Evolutionary conservation across 2,888 invertebrate species (phyloP).

Genomic region (Cataglyphis albicans): DNA sequence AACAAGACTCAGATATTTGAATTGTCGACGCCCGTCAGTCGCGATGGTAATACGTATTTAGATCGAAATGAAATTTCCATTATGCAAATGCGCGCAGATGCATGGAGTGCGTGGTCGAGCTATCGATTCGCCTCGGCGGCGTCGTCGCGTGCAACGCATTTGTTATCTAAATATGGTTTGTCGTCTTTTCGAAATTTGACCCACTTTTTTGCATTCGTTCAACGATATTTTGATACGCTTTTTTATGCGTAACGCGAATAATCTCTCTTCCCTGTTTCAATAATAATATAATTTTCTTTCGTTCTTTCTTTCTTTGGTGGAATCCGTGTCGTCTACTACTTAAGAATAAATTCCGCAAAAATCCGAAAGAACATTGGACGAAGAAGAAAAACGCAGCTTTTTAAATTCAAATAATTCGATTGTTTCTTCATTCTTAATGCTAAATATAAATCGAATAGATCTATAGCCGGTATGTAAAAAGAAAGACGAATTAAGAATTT

Average conservation of each 20-base stretch:
- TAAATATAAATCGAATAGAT: slow-evolving; percentile 16
- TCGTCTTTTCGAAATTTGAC: slow-evolving; percentile 48
- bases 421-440: slow-evolving; percentile 10
- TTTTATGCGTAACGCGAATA: slow-evolving; percentile 28
- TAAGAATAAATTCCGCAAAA: neutral
- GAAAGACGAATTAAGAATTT: slow-evolving; percentile 11
- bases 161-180: slow-evolving; percentile 69
- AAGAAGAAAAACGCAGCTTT: neutral
- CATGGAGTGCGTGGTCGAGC: slow-evolving; percentile 59
- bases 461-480: slow-evolving; percentile 12
- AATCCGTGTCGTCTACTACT: slow-evolving; percentile 7
- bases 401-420: slow-evolving; percentile 26
- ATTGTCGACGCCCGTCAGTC: neutral
- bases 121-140: slow-evolving; percentile 67
- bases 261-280: slow-evolving; percentile 12
- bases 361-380: neutral
- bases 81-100: slow-evolving; percentile 53
- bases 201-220: slow-evolving; percentile 46
- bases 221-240: slow-evolving; percentile 38
- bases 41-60: slow-evolving; percentile 34
- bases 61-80: slow-evolving; percentile 64
- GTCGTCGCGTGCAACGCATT: slow-evolving; percentile 70
- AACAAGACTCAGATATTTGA: neutral
- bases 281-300: slow-evolving; percentile 38
- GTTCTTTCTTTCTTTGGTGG: neutral